A percentile compares a stretch with the other conserved stretches of the same genome.
These are phyloP conservation scores for Karalla daura DNA, from an alignment of 2,797 vertebrate genomes.

Conservation along the genomic window DNA sequence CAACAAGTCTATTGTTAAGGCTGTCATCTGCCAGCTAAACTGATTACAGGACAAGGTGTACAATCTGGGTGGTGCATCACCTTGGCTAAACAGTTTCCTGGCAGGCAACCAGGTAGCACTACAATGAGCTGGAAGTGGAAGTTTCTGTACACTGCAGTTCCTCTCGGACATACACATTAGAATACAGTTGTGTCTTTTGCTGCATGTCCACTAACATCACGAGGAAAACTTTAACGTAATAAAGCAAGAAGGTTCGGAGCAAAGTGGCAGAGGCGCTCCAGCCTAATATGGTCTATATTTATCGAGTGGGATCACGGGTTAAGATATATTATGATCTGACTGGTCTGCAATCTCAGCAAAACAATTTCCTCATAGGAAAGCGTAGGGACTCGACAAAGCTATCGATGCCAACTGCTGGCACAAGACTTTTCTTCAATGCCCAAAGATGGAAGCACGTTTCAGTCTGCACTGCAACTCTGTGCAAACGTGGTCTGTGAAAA, in stretches of 20 bases:
- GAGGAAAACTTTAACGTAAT: neutral
- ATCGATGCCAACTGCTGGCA: neutral
- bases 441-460: neutral
- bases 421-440: neutral
- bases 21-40: neutral
- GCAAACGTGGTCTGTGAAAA: constrained; percentile 22
- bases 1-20: neutral
- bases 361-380: neutral
- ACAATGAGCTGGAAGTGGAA: no score
- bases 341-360: neutral
- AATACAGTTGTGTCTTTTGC: neutral
- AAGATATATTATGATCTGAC: neutral
- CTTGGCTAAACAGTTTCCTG: neutral
- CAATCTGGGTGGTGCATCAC: neutral
- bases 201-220: neutral
- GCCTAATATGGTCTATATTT: neutral
- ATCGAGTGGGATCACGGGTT: neutral
- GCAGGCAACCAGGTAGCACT: no score
- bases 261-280: neutral
- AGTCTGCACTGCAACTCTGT: neutral
- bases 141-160: neutral
- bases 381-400: neutral
- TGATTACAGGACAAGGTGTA: neutral
- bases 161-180: neutral
- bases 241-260: neutral